Evolutionary conservation across 2,888 invertebrate species (phyloP), one percentile per base, ranked within the genome.

Genomic region (Sclerodermus sp.): DNA sequence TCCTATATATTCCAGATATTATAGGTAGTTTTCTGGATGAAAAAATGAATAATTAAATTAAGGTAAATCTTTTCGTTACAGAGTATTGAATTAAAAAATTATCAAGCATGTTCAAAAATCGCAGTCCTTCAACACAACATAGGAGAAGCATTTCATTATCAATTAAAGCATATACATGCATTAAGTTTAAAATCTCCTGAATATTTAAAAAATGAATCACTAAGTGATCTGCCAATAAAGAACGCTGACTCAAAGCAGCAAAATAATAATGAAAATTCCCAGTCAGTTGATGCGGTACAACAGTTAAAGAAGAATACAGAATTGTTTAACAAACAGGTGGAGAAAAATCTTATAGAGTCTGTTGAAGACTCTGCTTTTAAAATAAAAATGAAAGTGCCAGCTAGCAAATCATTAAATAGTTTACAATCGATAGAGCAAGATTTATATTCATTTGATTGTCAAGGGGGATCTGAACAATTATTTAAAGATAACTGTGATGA

Each of bases 81-180:
- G 79, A 78, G 81, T 51, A 44, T 76, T 3, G 76, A 78, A 50
- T 58, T 79, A 37, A 75, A 75, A 43, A 80, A 82, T 57, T 78
- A 76, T 58, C 79, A 81, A 65, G 81, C 80, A 8, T 79, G 79
- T 29, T 76, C 81, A 1, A 79, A 81, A 58, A 58, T 82, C 18
- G 77, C 80, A 17, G 66, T 78, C 13, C 63, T 82, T 42, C 79
- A 80, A 17, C 74, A 76, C 37, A 76, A 80, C 51, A 75, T 78
- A 50, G 71, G 75, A 15, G 70, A 74, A 12, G 79, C 81, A 9
- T 66, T 81, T 14, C 67, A 65, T 6, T 77, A 79, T 55, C 80
- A 80, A 51, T 61, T 81, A 41, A 74, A 76, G 57, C 78, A 79
- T 16, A 58, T 79, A 14, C 68, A 70, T 46, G 53, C 63, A 31